Conservation (phyloP, 1,140 invertebrate species). For the Magallana ariakensis region DNA sequence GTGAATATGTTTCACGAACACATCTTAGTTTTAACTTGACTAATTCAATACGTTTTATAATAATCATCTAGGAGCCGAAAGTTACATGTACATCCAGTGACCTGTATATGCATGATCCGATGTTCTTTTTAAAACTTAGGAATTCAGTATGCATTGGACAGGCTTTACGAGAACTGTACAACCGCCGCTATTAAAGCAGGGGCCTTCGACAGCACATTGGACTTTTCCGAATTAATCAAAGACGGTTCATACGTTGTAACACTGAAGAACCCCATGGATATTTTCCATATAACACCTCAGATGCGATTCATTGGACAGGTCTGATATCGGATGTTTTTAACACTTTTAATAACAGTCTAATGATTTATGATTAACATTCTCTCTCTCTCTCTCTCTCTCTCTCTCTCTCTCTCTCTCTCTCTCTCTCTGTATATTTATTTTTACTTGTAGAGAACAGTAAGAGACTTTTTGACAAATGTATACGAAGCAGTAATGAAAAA, state of each 20-base stretch:
- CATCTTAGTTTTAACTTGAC: too few relatives aligned
- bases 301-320: constrained; percentile 66
- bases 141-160: constrained; percentile 61
- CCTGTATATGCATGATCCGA: neutral
- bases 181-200: constrained; percentile 53
- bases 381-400: too few relatives aligned
- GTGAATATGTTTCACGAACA: too few relatives aligned
- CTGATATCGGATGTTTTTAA: neutral
- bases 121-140: constrained; percentile 52
- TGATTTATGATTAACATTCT: too few relatives aligned
- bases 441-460: constrained; percentile 62
- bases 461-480: constrained; percentile 64
- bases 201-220: constrained; percentile 40
- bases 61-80: too few relatives aligned
- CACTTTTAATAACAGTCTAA: too few relatives aligned
- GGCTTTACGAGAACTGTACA: constrained; percentile 62
- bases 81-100: too few relatives aligned
- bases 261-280: constrained; percentile 63
- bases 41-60: too few relatives aligned
- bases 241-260: constrained; percentile 48
- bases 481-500: constrained; percentile 57
- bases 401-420: too few relatives aligned
- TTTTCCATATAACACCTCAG: constrained; percentile 56
- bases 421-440: neutral
- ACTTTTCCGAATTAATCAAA: constrained; percentile 6